Conservation (phyloP, 2,888 invertebrate species). For the Aporophyla lueneburgensis region DNA sequence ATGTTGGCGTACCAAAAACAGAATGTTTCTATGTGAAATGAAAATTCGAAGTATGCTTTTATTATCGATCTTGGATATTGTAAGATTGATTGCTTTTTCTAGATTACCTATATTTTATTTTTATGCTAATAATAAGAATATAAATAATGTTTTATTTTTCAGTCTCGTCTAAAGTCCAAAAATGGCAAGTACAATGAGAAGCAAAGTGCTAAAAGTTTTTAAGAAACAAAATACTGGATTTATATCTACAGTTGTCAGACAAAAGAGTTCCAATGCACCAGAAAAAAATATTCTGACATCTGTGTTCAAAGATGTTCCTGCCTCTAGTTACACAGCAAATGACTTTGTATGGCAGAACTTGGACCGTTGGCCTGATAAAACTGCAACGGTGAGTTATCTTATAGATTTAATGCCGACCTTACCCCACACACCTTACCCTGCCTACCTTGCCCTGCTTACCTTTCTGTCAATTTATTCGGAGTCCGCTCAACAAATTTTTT, state of each 20-base stretch:
- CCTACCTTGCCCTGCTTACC: no score
- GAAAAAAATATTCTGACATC: conserved; percentile 85
- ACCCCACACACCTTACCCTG: no score
- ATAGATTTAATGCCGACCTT: no score
- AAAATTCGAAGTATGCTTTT: no score
- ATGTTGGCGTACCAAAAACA: neutral
- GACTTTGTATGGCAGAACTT: conserved; percentile 92
- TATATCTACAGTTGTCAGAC: conserved; percentile 52
- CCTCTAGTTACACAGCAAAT: conserved; percentile 89
- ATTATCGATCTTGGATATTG: neutral
- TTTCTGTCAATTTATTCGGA: neutral
- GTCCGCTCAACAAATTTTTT: neutral
- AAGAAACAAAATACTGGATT: conserved; percentile 53
- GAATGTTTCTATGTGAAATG: neutral
- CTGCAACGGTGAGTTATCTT: conserved; percentile 91
- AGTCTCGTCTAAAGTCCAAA: conserved; percentile 8
- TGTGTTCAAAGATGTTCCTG: conserved; percentile 85
- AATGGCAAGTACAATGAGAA: conserved; percentile 58
- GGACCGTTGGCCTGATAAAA: conserved; percentile 92
- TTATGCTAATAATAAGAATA: no score
- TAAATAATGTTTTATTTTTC: conserved; percentile 17
- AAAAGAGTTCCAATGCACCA: conserved; percentile 70
- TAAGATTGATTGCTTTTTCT: neutral
- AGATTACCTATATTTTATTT: neutral
- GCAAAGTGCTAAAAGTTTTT: conserved; percentile 49